Evolutionary conservation across 1,140 invertebrate genomes (phyloP).

Genomic region (Camponotus floridanus): DNA sequence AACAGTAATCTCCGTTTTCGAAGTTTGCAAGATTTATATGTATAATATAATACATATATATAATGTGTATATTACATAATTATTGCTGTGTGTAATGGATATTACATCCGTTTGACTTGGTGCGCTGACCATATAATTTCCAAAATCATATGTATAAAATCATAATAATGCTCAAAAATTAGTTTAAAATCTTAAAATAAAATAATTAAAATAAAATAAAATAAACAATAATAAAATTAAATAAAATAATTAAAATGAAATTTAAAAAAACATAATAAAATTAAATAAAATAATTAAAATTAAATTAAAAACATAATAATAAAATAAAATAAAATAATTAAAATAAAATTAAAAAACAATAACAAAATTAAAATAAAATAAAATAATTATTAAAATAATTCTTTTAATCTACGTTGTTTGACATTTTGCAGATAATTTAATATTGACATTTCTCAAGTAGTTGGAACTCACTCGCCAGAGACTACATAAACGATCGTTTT

Average conservation of each 20-base stretch:
- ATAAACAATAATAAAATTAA: too few relatives aligned
- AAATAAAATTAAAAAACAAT: too few relatives aligned
- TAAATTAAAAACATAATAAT: too few relatives aligned
- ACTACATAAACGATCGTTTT: slow-evolving; percentile 20
- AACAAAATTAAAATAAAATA: too few relatives aligned
- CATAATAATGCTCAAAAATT: neutral
- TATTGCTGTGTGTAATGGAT: neutral
- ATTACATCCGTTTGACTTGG: neutral
- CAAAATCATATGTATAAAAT: slow-evolving; percentile 7
- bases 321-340: too few relatives aligned
- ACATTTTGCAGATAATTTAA: neutral
- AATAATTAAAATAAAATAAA: too few relatives aligned
- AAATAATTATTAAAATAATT: too few relatives aligned
- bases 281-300: too few relatives aligned
- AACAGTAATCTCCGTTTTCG: slow-evolving; percentile 10
- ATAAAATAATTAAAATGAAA: too few relatives aligned
- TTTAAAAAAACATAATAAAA: too few relatives aligned
- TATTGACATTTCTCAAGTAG: neutral
- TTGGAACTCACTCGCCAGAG: neutral
- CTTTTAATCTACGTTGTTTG: neutral
- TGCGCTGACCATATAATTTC: neutral
- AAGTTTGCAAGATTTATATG: neutral
- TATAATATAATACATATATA: neutral
- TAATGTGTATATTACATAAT: neutral
- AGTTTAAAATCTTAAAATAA: too few relatives aligned